A percentile compares a stretch with the other conserved stretches of the same genome.
These are phyloP conservation scores for Campylomormyrus tamandua DNA, from an alignment of 2,113 vertebrate species.

Conservation along the genomic window DNA sequence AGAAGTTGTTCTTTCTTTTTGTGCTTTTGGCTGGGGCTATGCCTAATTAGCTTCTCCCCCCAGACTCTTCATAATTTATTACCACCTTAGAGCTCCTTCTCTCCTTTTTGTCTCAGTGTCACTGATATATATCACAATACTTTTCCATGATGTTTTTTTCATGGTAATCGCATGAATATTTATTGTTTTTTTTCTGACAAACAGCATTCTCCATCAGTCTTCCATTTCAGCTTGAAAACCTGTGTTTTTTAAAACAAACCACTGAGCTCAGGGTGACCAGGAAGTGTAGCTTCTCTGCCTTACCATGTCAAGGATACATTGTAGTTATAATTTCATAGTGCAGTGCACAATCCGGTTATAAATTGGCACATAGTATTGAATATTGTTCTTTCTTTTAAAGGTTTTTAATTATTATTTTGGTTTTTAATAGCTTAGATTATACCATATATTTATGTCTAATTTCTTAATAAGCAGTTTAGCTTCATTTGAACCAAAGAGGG, in stretches of 20 bases:
- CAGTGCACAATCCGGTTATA: not conserved
- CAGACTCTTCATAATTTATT: constrained; percentile 19
- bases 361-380: not conserved
- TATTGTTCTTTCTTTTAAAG: not conserved
- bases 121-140: constrained; percentile 7
- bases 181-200: not conserved
- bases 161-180: not conserved
- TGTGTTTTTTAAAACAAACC: not conserved
- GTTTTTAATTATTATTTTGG: not conserved
- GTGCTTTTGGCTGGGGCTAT: not conserved
- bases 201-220: not conserved
- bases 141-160: not conserved
- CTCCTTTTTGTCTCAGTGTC: constrained; percentile 5
- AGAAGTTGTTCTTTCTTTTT: not conserved
- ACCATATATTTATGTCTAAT: not conserved
- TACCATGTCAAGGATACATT: not conserved
- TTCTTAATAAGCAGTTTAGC: not conserved
- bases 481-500: not conserved
- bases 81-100: constrained; percentile 3
- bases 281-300: not conserved
- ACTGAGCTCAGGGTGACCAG: not conserved
- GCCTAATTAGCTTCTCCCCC: constrained; percentile 22
- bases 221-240: not conserved
- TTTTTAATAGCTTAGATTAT: not conserved
- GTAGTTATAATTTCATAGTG: not conserved